A percentile compares a stretch with the other conserved stretches of the same genome.
These are phyloP conservation scores for Lasaia peninsularis DNA, from an alignment of 1,140 invertebrate species.

Conservation along the genomic window DNA sequence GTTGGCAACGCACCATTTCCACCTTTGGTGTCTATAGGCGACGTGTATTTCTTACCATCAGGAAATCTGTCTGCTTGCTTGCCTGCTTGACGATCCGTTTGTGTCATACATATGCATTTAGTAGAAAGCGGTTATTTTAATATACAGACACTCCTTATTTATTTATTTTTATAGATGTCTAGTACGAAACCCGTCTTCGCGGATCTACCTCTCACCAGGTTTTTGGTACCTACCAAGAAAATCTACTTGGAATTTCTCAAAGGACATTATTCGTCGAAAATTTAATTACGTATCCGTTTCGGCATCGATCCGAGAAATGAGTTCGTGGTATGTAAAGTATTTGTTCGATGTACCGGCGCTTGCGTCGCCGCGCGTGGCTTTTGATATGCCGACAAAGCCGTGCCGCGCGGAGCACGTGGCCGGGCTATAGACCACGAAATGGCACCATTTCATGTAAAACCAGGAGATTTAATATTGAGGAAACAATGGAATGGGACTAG, in stretches of 20 bases:
- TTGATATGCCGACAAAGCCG: constrained; percentile 52
- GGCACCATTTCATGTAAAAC: constrained; percentile 7
- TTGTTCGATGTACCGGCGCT: constrained; percentile 20
- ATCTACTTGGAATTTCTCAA: background rate
- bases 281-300: constrained; percentile 20
- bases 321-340: constrained; percentile 29
- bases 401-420: constrained; percentile 40
- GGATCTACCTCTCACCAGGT: no score
- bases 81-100: no score
- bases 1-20: no score
- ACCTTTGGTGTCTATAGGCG: no score
- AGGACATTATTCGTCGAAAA: constrained; percentile 5
- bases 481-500: background rate
- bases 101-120: no score
- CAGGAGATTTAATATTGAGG: constrained; percentile 2
- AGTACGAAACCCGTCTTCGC: no score
- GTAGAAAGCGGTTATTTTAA: no score
- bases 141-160: no score
- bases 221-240: background rate
- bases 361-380: constrained; percentile 33
- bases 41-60: no score
- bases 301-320: constrained; percentile 33
- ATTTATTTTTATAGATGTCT: no score
- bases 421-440: background rate
- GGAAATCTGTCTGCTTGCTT: no score